phyloP scores from a whole-genome alignment of 2,113 vertebrate species.

The Pollimyrus isidori region DNA sequence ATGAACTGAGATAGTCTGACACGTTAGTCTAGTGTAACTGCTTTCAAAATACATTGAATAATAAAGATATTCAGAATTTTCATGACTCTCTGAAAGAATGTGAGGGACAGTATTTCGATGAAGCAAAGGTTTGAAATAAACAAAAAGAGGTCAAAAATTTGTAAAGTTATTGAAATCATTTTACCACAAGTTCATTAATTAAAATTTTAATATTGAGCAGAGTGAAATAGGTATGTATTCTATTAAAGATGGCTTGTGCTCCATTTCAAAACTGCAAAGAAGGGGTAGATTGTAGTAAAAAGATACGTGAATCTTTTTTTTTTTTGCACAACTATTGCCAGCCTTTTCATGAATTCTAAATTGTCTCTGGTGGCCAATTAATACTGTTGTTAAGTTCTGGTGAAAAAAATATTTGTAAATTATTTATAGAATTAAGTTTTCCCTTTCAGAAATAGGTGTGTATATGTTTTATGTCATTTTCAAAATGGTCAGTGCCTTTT shows the following conservation, averaged over 20 bases:
- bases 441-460: neutral
- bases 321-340: neutral
- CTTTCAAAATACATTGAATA: no score
- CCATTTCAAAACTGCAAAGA: neutral
- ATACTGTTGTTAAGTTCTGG: neutral
- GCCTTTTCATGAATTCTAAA: neutral
- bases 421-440: neutral
- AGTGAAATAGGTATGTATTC: neutral
- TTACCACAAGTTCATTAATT: neutral
- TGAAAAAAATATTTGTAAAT: neutral
- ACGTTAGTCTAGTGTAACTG: neutral
- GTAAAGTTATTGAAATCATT: neutral
- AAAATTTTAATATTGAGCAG: neutral
- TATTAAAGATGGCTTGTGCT: neutral
- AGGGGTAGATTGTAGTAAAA: neutral
- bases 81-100: neutral
- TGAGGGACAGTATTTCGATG: neutral
- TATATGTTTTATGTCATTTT: neutral
- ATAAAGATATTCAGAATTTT: no score
- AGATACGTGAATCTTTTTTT: neutral
- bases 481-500: neutral
- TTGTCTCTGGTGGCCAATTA: neutral
- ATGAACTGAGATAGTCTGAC: neutral
- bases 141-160: neutral
- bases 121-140: neutral